Percentiles rank a stretch among this genome's conserved stretches.
phyloP scores from a whole-genome alignment of 2,797 vertebrate genomes.

The Poeciliopsis turneri region DNA sequence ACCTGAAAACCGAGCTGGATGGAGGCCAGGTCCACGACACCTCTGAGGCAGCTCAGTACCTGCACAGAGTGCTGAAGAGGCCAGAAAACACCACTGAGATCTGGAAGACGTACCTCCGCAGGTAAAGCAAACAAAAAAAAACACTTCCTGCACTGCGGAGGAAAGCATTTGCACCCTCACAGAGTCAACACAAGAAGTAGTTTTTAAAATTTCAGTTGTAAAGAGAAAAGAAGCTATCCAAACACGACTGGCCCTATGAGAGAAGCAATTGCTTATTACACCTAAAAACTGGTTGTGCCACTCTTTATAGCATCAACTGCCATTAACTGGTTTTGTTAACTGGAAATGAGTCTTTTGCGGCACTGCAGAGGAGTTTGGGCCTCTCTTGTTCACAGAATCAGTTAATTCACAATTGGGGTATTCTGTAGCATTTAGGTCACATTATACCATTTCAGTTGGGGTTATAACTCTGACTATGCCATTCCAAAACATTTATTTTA shows the following conservation, averaged over 20 bases:
- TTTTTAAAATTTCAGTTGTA: too few species aligned
- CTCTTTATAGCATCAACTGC: background rate
- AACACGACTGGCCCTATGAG: background rate
- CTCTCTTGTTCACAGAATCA: background rate
- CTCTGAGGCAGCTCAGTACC: slow-evolving; percentile 85
- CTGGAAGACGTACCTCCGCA: slow-evolving; percentile 96
- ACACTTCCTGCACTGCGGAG: background rate
- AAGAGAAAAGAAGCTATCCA: background rate
- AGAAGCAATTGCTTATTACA: background rate
- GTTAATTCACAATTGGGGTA: background rate
- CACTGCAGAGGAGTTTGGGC: background rate
- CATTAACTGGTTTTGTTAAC: background rate
- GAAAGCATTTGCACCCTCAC: background rate
- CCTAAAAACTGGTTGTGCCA: background rate
- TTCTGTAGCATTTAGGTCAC: background rate
- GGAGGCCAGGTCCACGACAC: slow-evolving; percentile 75
- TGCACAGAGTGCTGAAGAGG: slow-evolving; percentile 90
- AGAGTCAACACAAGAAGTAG: too few species aligned
- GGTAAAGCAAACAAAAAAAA: slow-evolving; percentile 72
- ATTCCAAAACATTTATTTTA: background rate
- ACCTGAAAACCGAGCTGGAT: slow-evolving; percentile 89
- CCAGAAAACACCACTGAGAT: slow-evolving; percentile 89
- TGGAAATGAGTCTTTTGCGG: background rate
- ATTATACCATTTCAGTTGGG: background rate
- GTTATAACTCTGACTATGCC: background rate